Base-by-base conservation (phyloP, 2,113 vertebrate species). In the Tragulus kanchil region DNA sequence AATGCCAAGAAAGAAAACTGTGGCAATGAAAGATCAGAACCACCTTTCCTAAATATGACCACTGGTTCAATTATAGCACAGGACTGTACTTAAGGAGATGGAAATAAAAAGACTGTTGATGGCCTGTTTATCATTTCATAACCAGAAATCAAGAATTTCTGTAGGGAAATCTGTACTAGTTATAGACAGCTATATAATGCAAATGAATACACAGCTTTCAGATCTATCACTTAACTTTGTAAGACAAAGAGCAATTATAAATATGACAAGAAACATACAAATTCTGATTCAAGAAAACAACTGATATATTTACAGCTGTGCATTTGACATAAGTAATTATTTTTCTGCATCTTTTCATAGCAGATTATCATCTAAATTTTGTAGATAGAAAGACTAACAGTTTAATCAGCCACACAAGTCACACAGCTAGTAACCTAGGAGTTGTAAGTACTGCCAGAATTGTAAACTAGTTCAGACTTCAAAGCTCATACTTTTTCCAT, bases 151-250 rank as follows among this genome's bases (percentile, higher is more conserved):
- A 90, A 96, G 42, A 93, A 14, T 52, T 95, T 94, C 83, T 89
- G 8, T 25, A 96, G n/a, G 42, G 90, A 95, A 97, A 87, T 58
- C 0, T 54, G n/a, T n/a, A n/a, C n/a, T n/a, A n/a, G n/a, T n/a
- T n/a, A n/a, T n/a, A n/a, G n/a, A n/a, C n/a, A n/a, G 8, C 42
- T 73, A 77, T 11, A 36, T 45, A 85, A 96, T 67, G 64, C 58
- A n/a, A n/a, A n/a, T n/a, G 89, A 65, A 86, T 59, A 88, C 2
- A 73, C 1, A 83, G 64, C 50, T 67, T 96, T 94, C 12, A 25
- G 31, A 85, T 3, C 13, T 50, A 82, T 82, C 75, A 15, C n/a
- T 93, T 83, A 94, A 93, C 58, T 79, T 61, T 73, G 11, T 54
- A 88, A 93, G 61, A 78, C 19, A 88, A 81, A 83, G 0, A 79